These are phyloP conservation scores for Catocala sponsa DNA, from an alignment of 2,888 invertebrate genomes.

Conservation along the genomic window DNA sequence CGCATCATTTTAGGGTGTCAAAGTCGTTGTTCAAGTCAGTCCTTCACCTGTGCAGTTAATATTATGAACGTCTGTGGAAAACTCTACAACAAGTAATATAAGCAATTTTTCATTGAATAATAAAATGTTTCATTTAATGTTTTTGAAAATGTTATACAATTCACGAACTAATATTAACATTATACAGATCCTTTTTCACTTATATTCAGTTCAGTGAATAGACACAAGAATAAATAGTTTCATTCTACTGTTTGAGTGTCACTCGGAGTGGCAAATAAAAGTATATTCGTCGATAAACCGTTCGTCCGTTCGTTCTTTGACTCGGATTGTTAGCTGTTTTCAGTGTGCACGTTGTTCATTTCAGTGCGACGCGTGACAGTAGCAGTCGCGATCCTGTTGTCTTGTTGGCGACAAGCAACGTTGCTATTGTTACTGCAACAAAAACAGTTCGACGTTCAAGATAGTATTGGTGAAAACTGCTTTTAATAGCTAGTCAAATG, in stretches of 20 bases:
- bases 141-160: too few relatives aligned
- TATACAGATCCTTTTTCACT: too few relatives aligned
- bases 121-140: too few relatives aligned
- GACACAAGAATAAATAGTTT: not conserved
- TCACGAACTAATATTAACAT: too few relatives aligned
- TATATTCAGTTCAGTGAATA: not conserved
- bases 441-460: constrained; percentile 36
- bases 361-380: constrained; percentile 56
- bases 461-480: constrained; percentile 18
- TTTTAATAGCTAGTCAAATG: constrained; percentile 7
- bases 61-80: too few relatives aligned
- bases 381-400: constrained; percentile 57
- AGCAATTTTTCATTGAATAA: too few relatives aligned
- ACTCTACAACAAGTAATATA: too few relatives aligned
- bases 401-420: constrained; percentile 30
- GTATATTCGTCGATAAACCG: constrained; percentile 42
- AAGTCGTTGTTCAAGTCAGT: too few relatives aligned
- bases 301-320: constrained; percentile 45
- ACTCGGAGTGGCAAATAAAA: constrained; percentile 37
- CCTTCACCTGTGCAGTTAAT: too few relatives aligned
- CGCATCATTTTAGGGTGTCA: too few relatives aligned
- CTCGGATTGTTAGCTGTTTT: constrained; percentile 59
- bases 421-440: constrained; percentile 50
- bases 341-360: constrained; percentile 57
- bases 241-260: not conserved